Percentiles rank a stretch among this genome's conserved stretches.
phyloP scores from a whole-genome alignment of 2,888 invertebrate genomes.

The Tupiocoris notatus region DNA sequence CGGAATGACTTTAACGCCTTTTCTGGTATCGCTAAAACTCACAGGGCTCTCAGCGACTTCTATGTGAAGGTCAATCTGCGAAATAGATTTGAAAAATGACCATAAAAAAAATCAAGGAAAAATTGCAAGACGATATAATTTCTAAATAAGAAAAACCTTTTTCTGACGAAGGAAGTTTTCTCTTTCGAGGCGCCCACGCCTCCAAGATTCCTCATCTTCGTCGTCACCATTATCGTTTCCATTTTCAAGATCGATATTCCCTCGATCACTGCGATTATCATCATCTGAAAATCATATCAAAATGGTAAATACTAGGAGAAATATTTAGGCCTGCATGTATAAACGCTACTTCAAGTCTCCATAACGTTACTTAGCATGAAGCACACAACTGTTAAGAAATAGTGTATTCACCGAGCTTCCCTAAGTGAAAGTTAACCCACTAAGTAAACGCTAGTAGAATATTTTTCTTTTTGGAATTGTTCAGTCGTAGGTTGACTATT shows the following conservation, averaged over 20 bases:
- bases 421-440: no score
- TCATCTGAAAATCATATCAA: no score
- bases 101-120: background rate
- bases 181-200: slow-evolving; percentile 74
- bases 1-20: slow-evolving; percentile 9
- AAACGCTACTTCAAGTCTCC: no score
- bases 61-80: slow-evolving; percentile 13
- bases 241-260: slow-evolving; percentile 53
- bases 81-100: background rate
- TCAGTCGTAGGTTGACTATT: no score
- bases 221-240: slow-evolving; percentile 69
- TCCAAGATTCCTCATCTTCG: slow-evolving; percentile 73
- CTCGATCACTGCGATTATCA: slow-evolving; percentile 51
- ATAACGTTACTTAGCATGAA: no score
- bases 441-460: no score
- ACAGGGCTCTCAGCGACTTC: slow-evolving; percentile 23
- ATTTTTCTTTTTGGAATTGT: no score
- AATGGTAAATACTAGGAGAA: no score
- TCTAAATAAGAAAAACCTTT: no score
- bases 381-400: no score
- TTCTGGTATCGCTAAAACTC: slow-evolving; percentile 11
- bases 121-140: background rate
- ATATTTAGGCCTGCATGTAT: no score
- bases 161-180: slow-evolving; percentile 70
- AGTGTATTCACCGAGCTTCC: no score